Base-by-base conservation (phyloP, 2,888 invertebrate genomes). In the Penaeus monodon region DNA sequence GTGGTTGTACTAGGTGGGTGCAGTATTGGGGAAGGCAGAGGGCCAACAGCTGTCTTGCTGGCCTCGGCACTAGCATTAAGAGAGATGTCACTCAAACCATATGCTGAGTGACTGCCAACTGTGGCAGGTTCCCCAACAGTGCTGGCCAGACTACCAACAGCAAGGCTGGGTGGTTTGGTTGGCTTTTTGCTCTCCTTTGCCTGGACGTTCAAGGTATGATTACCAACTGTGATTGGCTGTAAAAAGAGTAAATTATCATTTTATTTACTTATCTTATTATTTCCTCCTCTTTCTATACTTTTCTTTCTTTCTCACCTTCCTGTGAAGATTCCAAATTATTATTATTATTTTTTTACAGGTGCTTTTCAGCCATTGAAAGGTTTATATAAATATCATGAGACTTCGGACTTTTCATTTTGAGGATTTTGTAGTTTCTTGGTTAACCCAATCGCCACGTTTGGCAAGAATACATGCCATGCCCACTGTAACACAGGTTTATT, bases 151-250 rank as follows among this genome's bases (percentile, higher is more conserved):
- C 64, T 44, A 68, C 65, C 64, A 66, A 33, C 57, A 38, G 82
- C 66, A n/a, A 82, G 70, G 65, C 73, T 85, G 33, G 79, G 38
- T 44, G 84, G 70, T 76, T 85, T 85, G 70, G 78, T 68, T 24
- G 79, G 70, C 27, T 85, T 85, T 78, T 81, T 88, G 66, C 29
- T 27, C 79, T 86, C 83, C 77, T 86, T 85, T 22, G 88, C 82
- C 86, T 88, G 85, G n/a, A 88, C 70, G 81, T 81, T 85, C 64
- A 86, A 66, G 64, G 66, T 63, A 84, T 88, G 88, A 85, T 82
- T 85, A 64, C 81, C 82, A 70, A 85, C 76, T 66, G 44, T 73
- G 73, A 88, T 81, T 65, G 88, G 85, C 88, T 88, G 88, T 29
- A 88, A 87, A 86, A 74, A 81, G 78, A 82, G 74, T 70, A 81